Conservation (phyloP, 2,888 invertebrate species). For the Invenusta paracnida region DNA sequence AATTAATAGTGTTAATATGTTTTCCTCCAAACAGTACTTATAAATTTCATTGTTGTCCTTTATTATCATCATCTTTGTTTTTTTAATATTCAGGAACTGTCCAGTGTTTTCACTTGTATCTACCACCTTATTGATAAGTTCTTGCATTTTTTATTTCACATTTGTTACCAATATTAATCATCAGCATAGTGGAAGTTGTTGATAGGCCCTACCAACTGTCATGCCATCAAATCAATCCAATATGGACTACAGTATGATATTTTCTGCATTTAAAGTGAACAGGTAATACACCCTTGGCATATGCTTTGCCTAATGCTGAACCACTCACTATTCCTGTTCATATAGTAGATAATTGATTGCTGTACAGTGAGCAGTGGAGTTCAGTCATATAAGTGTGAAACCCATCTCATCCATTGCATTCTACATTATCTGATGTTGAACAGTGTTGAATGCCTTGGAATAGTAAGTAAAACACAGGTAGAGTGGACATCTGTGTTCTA, state of each 20-base stretch:
- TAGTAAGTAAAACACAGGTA: neutral
- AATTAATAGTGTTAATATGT: neutral
- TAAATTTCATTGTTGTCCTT: too few species aligned
- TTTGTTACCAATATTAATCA: neutral
- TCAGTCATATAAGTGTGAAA: neutral
- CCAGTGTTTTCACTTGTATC: neutral
- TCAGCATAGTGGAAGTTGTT: neutral
- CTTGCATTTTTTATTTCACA: neutral
- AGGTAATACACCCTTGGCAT: neutral
- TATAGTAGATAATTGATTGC: neutral
- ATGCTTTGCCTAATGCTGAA: neutral
- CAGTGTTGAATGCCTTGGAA: neutral
- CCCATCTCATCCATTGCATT: neutral
- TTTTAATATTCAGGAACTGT: neutral
- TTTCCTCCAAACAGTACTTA: neutral
- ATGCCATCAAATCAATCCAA: neutral
- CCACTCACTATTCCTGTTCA: neutral
- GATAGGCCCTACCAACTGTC: neutral
- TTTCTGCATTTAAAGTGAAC: neutral
- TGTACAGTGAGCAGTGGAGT: neutral
- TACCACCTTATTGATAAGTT: neutral
- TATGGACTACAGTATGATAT: neutral
- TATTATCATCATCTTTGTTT: too few species aligned
- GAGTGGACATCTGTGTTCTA: neutral
- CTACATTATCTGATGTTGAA: neutral